Conservation (phyloP, 2,888 invertebrate species). For the Maniola hyperantus region DNA sequence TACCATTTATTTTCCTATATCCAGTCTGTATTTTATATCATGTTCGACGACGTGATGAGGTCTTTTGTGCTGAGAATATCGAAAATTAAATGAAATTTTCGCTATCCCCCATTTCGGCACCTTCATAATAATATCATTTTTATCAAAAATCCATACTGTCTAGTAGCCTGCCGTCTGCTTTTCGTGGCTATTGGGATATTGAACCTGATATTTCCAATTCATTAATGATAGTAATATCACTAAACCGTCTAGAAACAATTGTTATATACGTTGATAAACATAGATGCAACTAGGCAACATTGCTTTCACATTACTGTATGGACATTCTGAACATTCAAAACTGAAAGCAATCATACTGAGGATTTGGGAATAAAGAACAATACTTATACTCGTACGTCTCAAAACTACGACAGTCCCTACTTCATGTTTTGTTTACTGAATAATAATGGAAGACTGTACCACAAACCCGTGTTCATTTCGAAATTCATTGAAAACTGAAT, state of each 20-base stretch:
- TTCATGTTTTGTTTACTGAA: constrained; percentile 29
- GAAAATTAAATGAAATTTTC: not conserved
- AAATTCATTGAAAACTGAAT: constrained; percentile 6
- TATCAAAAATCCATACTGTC: no score
- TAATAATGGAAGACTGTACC: constrained; percentile 25
- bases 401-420: constrained; percentile 8
- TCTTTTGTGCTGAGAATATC: not conserved
- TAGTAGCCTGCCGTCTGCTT: no score
- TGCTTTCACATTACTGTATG: not conserved
- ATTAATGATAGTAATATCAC: not conserved
- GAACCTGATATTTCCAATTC: no score
- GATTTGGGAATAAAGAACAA: constrained; percentile 19
- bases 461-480: constrained; percentile 19
- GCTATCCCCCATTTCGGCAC: no score
- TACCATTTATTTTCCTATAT: constrained; percentile 24
- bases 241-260: not conserved
- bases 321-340: not conserved
- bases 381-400: not conserved
- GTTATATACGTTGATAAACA: no score
- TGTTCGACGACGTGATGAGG: not conserved
- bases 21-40: not conserved
- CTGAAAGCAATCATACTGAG: constrained; percentile 1
- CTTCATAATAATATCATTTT: no score
- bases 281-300: not conserved
- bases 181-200: no score